Evolutionary conservation across 2,888 invertebrate species (phyloP), one percentile per base, ranked within the genome.

Genomic region (Lobophora halterata): DNA sequence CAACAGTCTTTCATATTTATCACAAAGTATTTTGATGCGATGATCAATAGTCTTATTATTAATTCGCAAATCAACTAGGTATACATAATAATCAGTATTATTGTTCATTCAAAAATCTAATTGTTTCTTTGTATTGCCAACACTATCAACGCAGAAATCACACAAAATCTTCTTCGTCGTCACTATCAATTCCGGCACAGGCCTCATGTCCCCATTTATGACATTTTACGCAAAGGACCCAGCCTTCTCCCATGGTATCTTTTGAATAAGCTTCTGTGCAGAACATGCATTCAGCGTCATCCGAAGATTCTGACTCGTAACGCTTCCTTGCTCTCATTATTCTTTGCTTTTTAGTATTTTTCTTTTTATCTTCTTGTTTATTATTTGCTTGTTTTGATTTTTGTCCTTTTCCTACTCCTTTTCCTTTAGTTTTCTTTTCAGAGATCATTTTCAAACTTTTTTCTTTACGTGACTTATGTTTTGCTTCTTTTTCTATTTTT

Each of bases 201-300:
- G 40, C 33, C 9, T 34, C 34, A 20, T 40, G 40, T 14, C 40
- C 40, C 40, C 40, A 34, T 40, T 25, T 40, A 7, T 9, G 25
- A 25, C 40, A 40, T 13, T 14, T 29, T 29, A 12, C 12, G 8
- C 33, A 40, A 13, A 11, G 28, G 23, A 40, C 35, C 35, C 35
- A 41, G 23, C 41, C 16, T 18, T 35, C 17, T 13, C 24, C 24
- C 24, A 24, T 24, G 24, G 24, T 21, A 21, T 35, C 35, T 30
- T 35, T 41, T 20, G 41, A 41, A 20, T 17, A 41, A 8, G 13
- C 26, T 35, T 41, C 35, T 11, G 35, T 41, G 26, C 41, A 41
- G 27, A 35, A 41, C 9, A 41, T 29, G 13, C 41, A 41, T 35
- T 41, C 41, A 4, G 35, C 20, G 19, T 41, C 41, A 31, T 41